phyloP scores from a whole-genome alignment of 2,113 vertebrate genomes.

The Aphelocoma coerulescens region DNA sequence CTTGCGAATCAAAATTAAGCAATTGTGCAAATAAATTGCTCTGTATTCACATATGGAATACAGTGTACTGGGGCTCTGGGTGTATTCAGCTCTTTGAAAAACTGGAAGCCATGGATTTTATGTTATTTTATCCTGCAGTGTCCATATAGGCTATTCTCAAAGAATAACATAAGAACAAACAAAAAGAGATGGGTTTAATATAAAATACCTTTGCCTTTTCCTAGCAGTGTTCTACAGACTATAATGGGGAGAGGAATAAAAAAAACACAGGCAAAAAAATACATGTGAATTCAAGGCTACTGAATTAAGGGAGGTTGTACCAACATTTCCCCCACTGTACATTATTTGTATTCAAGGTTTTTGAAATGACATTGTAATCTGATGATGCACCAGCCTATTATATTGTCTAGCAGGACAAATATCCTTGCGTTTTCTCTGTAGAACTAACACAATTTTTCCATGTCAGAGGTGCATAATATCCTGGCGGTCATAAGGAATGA shows the following conservation, averaged over 20 bases:
- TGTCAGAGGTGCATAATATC: constrained; percentile 99
- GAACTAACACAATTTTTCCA: constrained; percentile 99
- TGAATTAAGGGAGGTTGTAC: constrained; percentile 90
- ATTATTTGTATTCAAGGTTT: constrained; percentile 99
- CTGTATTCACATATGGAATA: constrained; percentile 34
- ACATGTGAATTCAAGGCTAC: constrained; percentile 81
- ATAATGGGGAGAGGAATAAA: constrained; percentile 28
- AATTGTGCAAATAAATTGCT: constrained; percentile 53
- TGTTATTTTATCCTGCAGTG: constrained; percentile 28
- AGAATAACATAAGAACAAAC: constrained; percentile 64
- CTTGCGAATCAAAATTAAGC: constrained; percentile 47
- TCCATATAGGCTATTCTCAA: constrained; percentile 58
- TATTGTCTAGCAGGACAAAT: constrained; percentile 99
- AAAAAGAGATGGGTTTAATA: constrained; percentile 63
- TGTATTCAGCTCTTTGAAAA: constrained; percentile 60
- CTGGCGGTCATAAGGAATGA: constrained; percentile 96
- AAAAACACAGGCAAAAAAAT: constrained; percentile 57
- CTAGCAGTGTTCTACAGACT: constrained; percentile 9
- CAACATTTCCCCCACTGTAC: constrained; percentile 90
- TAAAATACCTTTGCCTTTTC: constrained; percentile 65
- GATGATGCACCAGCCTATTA: constrained; percentile 99
- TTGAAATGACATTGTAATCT: constrained; percentile 99
- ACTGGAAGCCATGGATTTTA: not conserved
- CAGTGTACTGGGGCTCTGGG: not conserved
- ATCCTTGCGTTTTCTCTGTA: constrained; percentile 98